Evolutionary conservation across 1,140 invertebrate species (phyloP).

Genomic region (Lithobius niger): DNA sequence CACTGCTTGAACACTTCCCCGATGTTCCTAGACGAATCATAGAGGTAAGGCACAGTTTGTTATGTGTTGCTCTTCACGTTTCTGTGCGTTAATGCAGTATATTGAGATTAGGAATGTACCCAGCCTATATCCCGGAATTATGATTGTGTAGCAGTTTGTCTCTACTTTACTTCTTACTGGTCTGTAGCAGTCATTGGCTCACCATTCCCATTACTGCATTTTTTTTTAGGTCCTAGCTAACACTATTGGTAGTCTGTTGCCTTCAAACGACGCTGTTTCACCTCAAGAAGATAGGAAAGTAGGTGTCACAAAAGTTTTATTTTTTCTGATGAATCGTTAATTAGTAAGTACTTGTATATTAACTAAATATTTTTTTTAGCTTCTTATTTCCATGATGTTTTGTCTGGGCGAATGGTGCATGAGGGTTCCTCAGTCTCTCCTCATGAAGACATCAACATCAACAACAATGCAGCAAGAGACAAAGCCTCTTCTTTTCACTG

Average conservation of each 20-base stretch:
- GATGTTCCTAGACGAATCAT: conserved; percentile 59
- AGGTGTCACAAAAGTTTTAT: no score
- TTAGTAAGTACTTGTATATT: background rate
- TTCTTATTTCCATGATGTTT: conserved; percentile 70
- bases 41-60: conserved; percentile 42
- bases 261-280: conserved; percentile 29
- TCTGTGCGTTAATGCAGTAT: no score
- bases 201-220: conserved; percentile 1
- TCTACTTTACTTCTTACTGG: background rate
- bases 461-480: conserved; percentile 14
- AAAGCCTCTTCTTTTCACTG: conserved; percentile 41
- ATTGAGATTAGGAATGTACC: no score
- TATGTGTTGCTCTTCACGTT: no score
- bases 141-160: no score
- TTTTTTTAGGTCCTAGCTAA: conserved; percentile 41
- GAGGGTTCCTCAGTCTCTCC: conserved; percentile 42
- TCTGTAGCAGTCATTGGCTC: background rate
- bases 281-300: conserved; percentile 43
- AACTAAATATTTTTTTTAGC: conserved; percentile 22
- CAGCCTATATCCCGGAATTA: no score
- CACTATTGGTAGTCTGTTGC: conserved; percentile 40
- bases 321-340: background rate
- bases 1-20: conserved; percentile 58
- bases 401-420: conserved; percentile 91
- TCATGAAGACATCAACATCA: conserved; percentile 29